phyloP scores from a whole-genome alignment of 1,140 invertebrate species.

The Parasteatoda tepidariorum region DNA sequence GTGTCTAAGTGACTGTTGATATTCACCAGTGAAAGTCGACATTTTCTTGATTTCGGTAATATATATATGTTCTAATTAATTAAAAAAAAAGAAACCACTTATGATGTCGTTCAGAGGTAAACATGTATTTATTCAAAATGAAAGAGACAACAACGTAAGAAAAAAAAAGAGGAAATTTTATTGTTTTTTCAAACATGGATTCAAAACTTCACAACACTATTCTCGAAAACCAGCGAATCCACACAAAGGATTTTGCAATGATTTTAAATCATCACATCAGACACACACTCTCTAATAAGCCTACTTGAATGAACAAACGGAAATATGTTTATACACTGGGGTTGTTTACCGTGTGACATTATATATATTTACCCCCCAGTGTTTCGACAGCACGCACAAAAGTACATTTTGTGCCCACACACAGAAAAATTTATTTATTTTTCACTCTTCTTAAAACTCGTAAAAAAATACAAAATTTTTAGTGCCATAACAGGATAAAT shows the following conservation, averaged over 20 bases:
- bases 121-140: too few relatives aligned
- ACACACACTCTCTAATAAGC: conserved; percentile 23
- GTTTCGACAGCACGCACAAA: conserved; percentile 20
- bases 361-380: conserved; percentile 41
- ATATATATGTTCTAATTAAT: too few relatives aligned
- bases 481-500: conserved; percentile 50
- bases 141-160: too few relatives aligned
- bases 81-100: too few relatives aligned
- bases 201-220: conserved; percentile 17
- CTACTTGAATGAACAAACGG: conserved; percentile 15
- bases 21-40: too few relatives aligned
- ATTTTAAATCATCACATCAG: conserved; percentile 47
- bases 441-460: background rate
- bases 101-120: too few relatives aligned
- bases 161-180: conserved; percentile 34
- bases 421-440: conserved; percentile 26
- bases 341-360: conserved; percentile 40
- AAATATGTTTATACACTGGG: conserved; percentile 56
- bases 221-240: conserved; percentile 23
- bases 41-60: too few relatives aligned
- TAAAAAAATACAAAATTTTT: conserved; percentile 57
- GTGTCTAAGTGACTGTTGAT: too few relatives aligned
- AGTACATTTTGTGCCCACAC: conserved; percentile 4
- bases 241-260: conserved; percentile 12
- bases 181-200: conserved; percentile 43